Base-by-base conservation (phyloP, 2,888 invertebrate genomes). In the Lysandra bellargus region DNA sequence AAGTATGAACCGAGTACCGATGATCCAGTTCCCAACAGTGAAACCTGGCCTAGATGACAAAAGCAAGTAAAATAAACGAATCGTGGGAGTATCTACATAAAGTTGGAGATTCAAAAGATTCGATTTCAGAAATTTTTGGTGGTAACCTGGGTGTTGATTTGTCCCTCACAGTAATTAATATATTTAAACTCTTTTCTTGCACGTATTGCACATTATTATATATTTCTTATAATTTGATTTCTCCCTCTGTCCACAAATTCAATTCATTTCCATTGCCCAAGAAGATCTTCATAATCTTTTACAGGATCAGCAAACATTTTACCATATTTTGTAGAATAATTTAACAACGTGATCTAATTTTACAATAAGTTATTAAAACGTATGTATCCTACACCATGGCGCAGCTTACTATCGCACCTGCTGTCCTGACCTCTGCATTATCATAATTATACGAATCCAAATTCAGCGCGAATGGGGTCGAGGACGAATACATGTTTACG, bases 371-470 rank as follows among this genome's bases (percentile, higher is more conserved):
- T 69, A 64, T 64, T 64, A 69, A 69, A 69, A 69, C 33, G 69
- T 69, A 69, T 69, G 69, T 69, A 69, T 69, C 69, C 69, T 69
- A 14, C 69, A 69, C 69, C 69, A 69, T 33, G 33, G 33, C 69
- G 69, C 69, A 69, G 12, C 69, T 33, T 69, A 33, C 12, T 33
- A 69, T 69, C 69, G 4, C 69, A 33, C 33, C 69, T 33, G 69
- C 69, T 33, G 69, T 69, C 69, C 69, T 69, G 69, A 69, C 69
- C 69, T 69, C 69, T 69, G 69, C 23, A 69, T 69, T 69, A 69
- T 69, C 69, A 69, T 69, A 23, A 23, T 23, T 23, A 69, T 69
- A 33, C 69, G 69, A 69, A 69, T 69, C 69, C 69, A 33, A 69
- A 69, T 69, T 5, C 69, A 69, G 9, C 33, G 30, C 69, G 33